These are phyloP conservation scores for Myotis daubentonii DNA, from an alignment of 2,797 vertebrate species.

Conservation along the genomic window DNA sequence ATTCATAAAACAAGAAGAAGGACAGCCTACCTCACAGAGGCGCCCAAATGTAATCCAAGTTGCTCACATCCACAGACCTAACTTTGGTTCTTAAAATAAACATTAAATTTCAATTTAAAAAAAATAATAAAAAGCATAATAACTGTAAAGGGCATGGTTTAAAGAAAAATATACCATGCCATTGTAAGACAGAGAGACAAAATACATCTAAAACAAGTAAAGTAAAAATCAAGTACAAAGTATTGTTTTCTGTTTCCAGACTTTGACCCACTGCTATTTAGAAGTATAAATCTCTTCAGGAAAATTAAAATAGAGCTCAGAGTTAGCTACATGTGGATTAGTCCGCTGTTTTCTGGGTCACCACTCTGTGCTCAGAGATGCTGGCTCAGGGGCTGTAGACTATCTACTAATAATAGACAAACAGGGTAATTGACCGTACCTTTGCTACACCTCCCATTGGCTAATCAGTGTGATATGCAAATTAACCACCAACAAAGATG, in stretches of 20 bases:
- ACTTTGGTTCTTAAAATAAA: background rate
- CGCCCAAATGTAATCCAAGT: background rate
- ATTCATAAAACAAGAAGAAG: background rate
- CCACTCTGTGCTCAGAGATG: slow-evolving; percentile 1
- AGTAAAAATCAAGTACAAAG: slow-evolving; percentile 20
- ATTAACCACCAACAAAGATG: no score
- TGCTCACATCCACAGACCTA: background rate
- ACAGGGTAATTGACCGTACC: no score
- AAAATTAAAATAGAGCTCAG: background rate
- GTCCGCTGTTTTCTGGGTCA: slow-evolving; percentile 52
- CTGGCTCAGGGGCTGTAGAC: slow-evolving; percentile 3
- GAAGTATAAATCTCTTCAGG: slow-evolving; percentile 24
- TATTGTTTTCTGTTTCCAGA: background rate
- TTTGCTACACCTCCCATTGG: no score
- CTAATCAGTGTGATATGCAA: no score
- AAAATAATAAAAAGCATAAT: background rate
- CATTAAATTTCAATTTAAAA: background rate
- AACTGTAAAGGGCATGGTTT: background rate
- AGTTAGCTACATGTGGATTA: slow-evolving; percentile 25
- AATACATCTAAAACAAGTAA: slow-evolving; percentile 39
- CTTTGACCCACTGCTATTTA: background rate
- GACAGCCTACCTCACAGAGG: background rate
- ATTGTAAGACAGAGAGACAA: background rate
- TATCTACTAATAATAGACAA: no score
- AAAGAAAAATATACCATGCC: background rate